phyloP scores from a whole-genome alignment of 2,113 vertebrate genomes.

The Damaliscus lunatus region DNA sequence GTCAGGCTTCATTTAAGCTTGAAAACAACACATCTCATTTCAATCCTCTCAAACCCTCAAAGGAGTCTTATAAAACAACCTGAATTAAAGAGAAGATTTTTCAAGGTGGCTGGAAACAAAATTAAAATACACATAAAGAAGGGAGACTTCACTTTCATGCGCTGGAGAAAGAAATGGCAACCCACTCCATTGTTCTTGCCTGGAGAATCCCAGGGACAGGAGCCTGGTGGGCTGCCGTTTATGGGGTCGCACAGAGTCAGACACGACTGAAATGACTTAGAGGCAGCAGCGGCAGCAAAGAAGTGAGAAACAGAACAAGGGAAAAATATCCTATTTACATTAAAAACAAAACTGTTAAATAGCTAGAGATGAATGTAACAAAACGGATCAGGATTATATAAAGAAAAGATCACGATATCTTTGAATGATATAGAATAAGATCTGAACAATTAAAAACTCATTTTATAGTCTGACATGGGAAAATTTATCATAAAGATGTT shows the following conservation, averaged over 20 bases:
- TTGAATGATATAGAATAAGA: background rate
- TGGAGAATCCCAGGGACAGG: too few species aligned
- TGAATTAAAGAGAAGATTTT: background rate
- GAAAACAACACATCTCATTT: background rate
- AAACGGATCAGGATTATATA: background rate
- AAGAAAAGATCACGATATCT: background rate
- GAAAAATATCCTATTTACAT: background rate
- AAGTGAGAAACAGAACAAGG: background rate
- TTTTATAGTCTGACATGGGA: background rate
- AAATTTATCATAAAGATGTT: background rate
- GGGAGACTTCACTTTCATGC: background rate
- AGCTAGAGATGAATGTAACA: background rate
- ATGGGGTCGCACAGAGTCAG: too few species aligned
- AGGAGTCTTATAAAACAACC: background rate
- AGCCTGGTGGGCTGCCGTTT: too few species aligned
- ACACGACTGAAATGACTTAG: too few species aligned
- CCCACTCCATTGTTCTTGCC: too few species aligned
- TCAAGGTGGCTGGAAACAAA: background rate
- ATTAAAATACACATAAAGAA: background rate
- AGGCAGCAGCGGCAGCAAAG: background rate
- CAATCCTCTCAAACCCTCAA: background rate
- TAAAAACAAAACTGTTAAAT: background rate
- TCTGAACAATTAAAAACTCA: background rate
- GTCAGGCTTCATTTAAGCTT: background rate
- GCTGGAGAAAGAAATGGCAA: too few species aligned